A percentile compares a stretch with the other conserved stretches of the same genome.
Evolutionary conservation across 2,888 invertebrate genomes (phyloP).

Genomic region (Tinea semifulvella): DNA sequence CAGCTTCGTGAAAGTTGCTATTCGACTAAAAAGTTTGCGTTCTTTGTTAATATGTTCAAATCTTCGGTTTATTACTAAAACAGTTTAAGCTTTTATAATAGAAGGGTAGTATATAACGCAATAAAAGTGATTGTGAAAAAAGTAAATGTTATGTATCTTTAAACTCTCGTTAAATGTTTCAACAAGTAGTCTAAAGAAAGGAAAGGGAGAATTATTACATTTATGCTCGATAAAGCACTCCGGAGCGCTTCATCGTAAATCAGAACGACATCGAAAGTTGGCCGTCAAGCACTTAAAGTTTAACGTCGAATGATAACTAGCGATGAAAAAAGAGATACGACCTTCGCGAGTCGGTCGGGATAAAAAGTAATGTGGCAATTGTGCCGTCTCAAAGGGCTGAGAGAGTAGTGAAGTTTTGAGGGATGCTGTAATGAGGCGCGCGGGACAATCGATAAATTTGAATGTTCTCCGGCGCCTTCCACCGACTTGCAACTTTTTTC

Average conservation of each 20-base stretch:
- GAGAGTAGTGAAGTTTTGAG: conserved; percentile 59
- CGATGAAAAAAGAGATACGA: conserved; percentile 51
- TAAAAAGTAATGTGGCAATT: conserved; percentile 61
- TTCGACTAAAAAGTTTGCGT: neutral
- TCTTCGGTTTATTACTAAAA: no score
- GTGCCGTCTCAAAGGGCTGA: conserved; percentile 56
- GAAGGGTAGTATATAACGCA: no score
- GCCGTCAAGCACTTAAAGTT: conserved; percentile 64
- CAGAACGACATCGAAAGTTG: conserved; percentile 61
- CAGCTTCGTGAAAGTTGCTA: conserved; percentile 1
- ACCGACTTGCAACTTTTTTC: conserved; percentile 66
- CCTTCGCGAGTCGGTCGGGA: conserved; percentile 35
- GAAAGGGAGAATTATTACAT: conserved; percentile 33
- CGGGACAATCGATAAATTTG: conserved; percentile 66
- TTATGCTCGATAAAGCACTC: conserved; percentile 66
- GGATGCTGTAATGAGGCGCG: conserved; percentile 61
- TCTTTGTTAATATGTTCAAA: no score
- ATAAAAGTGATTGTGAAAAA: neutral
- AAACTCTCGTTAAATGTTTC: conserved; percentile 55
- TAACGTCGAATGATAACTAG: conserved; percentile 64
- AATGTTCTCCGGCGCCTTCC: conserved; percentile 62
- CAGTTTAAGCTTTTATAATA: no score
- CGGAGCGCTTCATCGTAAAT: conserved; percentile 60
- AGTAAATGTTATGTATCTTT: conserved; percentile 1
- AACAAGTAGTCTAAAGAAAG: conserved; percentile 50